Percentiles rank a stretch among this genome's conserved stretches.
Conservation (phyloP, 2,797 vertebrate species). For the Crenuchus spilurus region DNA sequence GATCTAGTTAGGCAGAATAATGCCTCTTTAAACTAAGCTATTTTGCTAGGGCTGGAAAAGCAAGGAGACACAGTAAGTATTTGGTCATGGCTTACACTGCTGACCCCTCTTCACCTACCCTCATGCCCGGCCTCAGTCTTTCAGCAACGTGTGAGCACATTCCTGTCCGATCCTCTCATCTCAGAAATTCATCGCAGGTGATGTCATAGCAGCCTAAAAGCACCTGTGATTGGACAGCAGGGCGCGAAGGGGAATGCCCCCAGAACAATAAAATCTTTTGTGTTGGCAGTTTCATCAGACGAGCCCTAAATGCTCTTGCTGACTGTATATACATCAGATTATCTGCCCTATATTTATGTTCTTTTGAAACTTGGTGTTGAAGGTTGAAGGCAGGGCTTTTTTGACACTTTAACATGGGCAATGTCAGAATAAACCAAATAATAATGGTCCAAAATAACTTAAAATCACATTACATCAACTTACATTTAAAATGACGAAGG, state of each 20-base stretch:
- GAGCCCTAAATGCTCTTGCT: background rate
- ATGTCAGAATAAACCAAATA: too few relatives aligned
- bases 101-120: conserved; percentile 3
- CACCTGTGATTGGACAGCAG: conserved; percentile 70
- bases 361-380: background rate
- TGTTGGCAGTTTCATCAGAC: conserved; percentile 29
- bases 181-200: conserved; percentile 77
- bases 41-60: too few relatives aligned
- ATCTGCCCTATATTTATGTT: background rate
- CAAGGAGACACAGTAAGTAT: background rate
- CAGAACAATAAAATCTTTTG: conserved; percentile 53
- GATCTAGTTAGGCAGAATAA: too few relatives aligned
- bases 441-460: too few relatives aligned
- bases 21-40: too few relatives aligned
- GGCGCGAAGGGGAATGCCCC: conserved; percentile 61
- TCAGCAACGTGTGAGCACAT: conserved; percentile 76
- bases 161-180: conserved; percentile 77
- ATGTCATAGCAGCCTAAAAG: conserved; percentile 74
- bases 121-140: conserved; percentile 49
- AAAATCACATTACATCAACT: too few relatives aligned
- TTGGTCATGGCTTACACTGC: background rate
- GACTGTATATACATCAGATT: background rate
- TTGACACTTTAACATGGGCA: background rate
- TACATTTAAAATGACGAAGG: too few relatives aligned
- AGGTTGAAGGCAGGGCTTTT: background rate